Evolutionary conservation across 1,140 invertebrate species (phyloP).

Genomic region (Pseudomyrmex dendroicus): DNA sequence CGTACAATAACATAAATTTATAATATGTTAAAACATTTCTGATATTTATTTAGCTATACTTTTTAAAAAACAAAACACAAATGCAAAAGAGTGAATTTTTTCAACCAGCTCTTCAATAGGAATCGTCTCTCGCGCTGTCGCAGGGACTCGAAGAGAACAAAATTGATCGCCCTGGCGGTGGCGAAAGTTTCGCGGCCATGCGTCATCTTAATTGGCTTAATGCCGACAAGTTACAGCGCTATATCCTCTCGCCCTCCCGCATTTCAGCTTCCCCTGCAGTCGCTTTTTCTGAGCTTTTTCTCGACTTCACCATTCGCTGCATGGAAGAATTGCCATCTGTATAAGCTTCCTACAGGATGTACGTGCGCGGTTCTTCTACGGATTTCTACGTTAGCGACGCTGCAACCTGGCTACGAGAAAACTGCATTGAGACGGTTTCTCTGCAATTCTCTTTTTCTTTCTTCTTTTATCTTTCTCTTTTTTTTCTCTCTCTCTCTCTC

Average conservation of each 20-base stretch:
- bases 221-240: constrained; percentile 79
- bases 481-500: neutral
- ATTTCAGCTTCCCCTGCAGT: neutral
- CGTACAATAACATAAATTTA: no score
- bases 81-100: neutral
- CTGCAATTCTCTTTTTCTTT: neutral
- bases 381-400: constrained; percentile 28
- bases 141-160: constrained; percentile 17
- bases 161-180: constrained; percentile 76
- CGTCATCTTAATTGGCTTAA: constrained; percentile 83
- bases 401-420: constrained; percentile 1
- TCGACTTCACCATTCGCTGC: neutral
- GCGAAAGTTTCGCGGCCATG: constrained; percentile 78
- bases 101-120: neutral
- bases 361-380: constrained; percentile 30
- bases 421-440: constrained; percentile 27
- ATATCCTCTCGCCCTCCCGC: constrained; percentile 22
- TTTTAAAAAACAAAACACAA: neutral
- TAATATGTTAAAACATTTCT: neutral
- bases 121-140: constrained; percentile 3
- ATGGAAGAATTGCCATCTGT: constrained; percentile 50
- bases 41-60: neutral
- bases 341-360: constrained; percentile 56
- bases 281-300: constrained; percentile 19
- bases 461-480: neutral